These are phyloP conservation scores for Pitangus sulphuratus DNA, from an alignment of 2,797 vertebrate species.

Conservation along the genomic window DNA sequence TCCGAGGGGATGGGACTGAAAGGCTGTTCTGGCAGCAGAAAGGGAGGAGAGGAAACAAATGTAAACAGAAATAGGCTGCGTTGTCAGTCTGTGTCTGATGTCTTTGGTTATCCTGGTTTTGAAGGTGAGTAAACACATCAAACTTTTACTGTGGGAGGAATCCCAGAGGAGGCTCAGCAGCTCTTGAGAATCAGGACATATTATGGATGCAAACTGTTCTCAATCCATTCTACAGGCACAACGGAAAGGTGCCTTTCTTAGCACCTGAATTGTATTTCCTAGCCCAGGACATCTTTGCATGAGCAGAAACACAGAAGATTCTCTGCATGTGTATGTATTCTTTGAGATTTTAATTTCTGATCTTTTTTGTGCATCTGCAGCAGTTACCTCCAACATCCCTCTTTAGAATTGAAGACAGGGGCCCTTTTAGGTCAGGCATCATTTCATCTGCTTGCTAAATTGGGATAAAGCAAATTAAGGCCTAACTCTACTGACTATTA, in stretches of 20 bases:
- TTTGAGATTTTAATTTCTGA: background rate
- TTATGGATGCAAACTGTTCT: background rate
- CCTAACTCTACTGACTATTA: background rate
- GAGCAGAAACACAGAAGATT: background rate
- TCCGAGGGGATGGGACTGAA: background rate
- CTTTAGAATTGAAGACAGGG: background rate
- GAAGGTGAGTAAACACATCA: background rate
- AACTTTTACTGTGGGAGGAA: background rate
- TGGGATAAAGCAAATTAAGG: background rate
- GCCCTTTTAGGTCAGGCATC: background rate
- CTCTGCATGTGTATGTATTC: background rate
- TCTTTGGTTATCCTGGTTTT: conserved; percentile 8
- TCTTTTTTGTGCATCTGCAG: background rate
- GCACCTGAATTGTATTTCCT: background rate
- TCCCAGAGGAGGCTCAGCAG: background rate
- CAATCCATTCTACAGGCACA: background rate
- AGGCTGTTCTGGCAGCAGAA: conserved; percentile 11
- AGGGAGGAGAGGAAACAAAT: conserved; percentile 4
- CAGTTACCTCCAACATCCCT: background rate
- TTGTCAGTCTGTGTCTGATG: conserved; percentile 6
- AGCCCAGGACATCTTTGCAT: background rate
- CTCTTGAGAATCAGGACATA: background rate
- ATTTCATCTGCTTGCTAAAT: background rate
- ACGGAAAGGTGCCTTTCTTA: background rate
- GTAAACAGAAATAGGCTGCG: background rate